Evolutionary conservation across 2,113 vertebrate species (phyloP).

Genomic region (Polyodon spathula): DNA sequence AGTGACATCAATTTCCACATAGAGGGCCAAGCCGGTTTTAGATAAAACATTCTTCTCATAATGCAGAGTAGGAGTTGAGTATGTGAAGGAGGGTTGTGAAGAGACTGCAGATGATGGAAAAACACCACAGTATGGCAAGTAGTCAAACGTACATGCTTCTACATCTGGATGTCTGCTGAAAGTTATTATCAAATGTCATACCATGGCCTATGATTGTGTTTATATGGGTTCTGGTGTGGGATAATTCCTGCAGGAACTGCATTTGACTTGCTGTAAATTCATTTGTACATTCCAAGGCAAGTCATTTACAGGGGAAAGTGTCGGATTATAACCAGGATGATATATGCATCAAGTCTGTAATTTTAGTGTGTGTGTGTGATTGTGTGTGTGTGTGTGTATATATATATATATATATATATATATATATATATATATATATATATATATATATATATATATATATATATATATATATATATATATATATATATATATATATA

Average conservation of each 20-base stretch:
- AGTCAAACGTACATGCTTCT: slow-evolving; percentile 19
- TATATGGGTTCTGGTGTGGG: background rate
- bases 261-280: background rate
- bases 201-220: background rate
- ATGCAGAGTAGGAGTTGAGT: slow-evolving; percentile 16
- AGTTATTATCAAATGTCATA: background rate
- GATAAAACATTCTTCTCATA: slow-evolving; percentile 28
- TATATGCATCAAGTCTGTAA: background rate
- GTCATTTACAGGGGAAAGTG: background rate
- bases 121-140: slow-evolving; percentile 16
- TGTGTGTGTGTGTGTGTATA: background rate
- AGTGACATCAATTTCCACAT: slow-evolving; percentile 53
- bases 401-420: background rate
- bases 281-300: background rate
- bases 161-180: slow-evolving; percentile 16
- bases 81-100: slow-evolving; percentile 10
- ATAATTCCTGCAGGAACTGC: background rate
- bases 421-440: too few species aligned
- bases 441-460: too few species aligned
- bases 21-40: slow-evolving; percentile 37
- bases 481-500: too few species aligned
- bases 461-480: too few species aligned
- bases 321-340: background rate
- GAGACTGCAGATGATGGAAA: slow-evolving; percentile 14
- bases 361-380: too few species aligned